A percentile compares a stretch with the other conserved stretches of the same genome.
These are phyloP conservation scores for Acomys russatus DNA, from an alignment of 2,797 vertebrate species.

Conservation along the genomic window DNA sequence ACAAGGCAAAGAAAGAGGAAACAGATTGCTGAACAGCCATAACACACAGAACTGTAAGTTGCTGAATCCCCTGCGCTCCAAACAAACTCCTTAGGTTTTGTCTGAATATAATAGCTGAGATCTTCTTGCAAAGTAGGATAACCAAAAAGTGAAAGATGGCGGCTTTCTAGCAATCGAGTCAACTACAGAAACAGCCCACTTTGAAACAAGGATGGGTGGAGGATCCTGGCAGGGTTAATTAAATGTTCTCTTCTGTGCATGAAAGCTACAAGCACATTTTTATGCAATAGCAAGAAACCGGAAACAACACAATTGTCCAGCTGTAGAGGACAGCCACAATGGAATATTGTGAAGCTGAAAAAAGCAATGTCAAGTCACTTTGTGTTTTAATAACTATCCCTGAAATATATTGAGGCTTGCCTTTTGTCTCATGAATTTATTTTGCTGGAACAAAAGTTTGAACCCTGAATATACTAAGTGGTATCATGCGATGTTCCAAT, in stretches of 20 bases:
- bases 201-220: neutral
- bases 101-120: neutral
- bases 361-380: neutral
- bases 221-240: neutral
- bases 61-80: neutral
- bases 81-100: neutral
- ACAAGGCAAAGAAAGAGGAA: neutral
- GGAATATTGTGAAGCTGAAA: neutral
- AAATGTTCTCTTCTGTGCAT: neutral
- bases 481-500: neutral
- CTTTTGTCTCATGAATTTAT: neutral
- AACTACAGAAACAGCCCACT: neutral
- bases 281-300: neutral
- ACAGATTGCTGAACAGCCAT: neutral
- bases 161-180: neutral
- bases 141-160: neutral
- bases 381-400: neutral
- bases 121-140: neutral
- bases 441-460: neutral
- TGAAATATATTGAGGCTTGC: neutral
- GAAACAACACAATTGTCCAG: neutral
- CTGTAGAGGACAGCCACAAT: neutral
- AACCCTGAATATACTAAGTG: neutral
- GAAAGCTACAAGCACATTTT: neutral
- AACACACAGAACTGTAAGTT: neutral